These are phyloP conservation scores for Trichomycterus rosablanca DNA, from an alignment of 2,113 vertebrate species.

Conservation along the genomic window DNA sequence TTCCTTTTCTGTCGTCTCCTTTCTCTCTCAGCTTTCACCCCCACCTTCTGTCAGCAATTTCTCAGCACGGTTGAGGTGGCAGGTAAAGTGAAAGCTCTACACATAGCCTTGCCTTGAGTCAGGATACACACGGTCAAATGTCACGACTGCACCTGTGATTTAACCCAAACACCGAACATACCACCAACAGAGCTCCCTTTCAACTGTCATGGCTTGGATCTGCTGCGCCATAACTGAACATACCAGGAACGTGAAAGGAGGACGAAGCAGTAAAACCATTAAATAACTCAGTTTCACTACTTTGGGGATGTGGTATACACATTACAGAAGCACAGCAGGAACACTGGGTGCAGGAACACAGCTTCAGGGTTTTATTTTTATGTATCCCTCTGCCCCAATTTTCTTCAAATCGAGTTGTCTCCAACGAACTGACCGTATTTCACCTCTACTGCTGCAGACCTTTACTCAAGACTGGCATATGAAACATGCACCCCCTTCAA, in stretches of 20 bases:
- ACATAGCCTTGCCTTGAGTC: conserved; percentile 38
- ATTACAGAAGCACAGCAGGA: no score
- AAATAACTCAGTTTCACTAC: no score
- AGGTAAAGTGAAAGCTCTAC: conserved; percentile 40
- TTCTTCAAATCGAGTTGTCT: no score
- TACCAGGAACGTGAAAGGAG: conserved; percentile 4
- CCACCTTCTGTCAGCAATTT: neutral
- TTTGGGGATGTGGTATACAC: no score
- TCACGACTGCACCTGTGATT: conserved; percentile 64
- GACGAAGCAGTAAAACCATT: neutral
- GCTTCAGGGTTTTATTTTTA: no score
- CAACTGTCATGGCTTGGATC: conserved; percentile 22
- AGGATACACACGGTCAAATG: conserved; percentile 58
- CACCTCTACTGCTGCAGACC: no score
- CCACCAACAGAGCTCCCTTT: conserved; percentile 46
- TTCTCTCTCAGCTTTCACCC: conserved; percentile 12
- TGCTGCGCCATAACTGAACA: conserved; percentile 8
- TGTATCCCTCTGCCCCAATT: no score
- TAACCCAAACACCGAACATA: conserved; percentile 67
- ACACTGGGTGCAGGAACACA: no score
- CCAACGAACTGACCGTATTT: no score
- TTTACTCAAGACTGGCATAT: no score
- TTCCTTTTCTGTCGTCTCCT: conserved; percentile 21
- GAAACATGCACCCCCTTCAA: no score
- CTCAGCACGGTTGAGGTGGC: conserved; percentile 1